A percentile compares a stretch with the other conserved stretches of the same genome.
These are phyloP conservation scores for Nibea albiflora DNA, from an alignment of 2,113 vertebrate genomes.

Conservation along the genomic window DNA sequence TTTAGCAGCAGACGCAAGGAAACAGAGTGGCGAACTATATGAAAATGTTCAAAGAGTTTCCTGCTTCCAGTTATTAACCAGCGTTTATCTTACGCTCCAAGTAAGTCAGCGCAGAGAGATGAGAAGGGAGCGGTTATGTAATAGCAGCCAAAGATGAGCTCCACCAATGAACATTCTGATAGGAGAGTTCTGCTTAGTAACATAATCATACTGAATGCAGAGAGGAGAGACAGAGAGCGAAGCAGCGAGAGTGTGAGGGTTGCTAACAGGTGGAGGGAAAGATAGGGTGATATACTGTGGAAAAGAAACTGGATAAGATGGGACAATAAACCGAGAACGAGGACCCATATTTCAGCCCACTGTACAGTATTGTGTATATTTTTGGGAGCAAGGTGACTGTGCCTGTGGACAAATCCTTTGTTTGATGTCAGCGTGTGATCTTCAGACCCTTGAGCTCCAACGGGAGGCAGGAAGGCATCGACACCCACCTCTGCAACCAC, in stretches of 20 bases:
- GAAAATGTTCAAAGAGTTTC: conserved; percentile 47
- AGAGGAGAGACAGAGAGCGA: conserved; percentile 24
- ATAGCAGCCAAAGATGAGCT: conserved; percentile 69
- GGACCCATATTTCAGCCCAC: background rate
- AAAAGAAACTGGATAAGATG: background rate
- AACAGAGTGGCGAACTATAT: conserved; percentile 39
- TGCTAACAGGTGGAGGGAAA: conserved; percentile 20
- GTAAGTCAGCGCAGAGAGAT: conserved; percentile 39
- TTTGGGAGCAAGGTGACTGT: conserved; percentile 9
- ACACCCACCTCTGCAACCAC: conserved; percentile 66
- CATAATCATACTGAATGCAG: conserved; percentile 58
- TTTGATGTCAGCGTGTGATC: conserved; percentile 62
- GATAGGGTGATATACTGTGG: background rate
- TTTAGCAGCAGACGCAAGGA: conserved; percentile 38
- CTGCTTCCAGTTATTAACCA: conserved; percentile 38
- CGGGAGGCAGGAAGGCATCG: conserved; percentile 57
- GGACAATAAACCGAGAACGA: background rate
- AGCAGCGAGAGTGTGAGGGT: conserved; percentile 20
- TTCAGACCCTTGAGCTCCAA: conserved; percentile 56
- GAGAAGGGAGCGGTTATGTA: conserved; percentile 72
- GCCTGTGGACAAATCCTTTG: conserved; percentile 45
- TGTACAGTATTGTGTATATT: background rate
- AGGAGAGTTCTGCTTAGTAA: conserved; percentile 80
- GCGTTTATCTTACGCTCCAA: conserved; percentile 47
- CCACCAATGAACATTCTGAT: conserved; percentile 76